Percentiles rank a stretch among this genome's conserved stretches.
Conservation (phyloP, 2,113 vertebrate species). For the Marmota monax region DNA sequence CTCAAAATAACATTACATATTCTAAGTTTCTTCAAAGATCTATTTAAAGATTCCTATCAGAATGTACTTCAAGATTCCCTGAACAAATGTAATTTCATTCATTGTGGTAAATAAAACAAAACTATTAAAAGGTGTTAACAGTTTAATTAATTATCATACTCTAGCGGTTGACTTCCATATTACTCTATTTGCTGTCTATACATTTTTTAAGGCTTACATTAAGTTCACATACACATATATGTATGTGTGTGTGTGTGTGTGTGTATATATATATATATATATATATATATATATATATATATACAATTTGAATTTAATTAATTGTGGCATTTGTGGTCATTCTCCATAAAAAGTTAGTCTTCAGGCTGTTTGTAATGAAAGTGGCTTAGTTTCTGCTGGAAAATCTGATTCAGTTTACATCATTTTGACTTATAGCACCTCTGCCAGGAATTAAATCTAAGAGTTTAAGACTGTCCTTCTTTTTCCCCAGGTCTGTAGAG, state of each 20-base stretch:
- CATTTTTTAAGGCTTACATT: neutral
- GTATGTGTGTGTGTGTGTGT: too few relatives aligned
- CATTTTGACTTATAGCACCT: slow-evolving; percentile 21
- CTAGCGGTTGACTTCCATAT: neutral
- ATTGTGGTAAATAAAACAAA: neutral
- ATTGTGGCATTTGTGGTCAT: neutral
- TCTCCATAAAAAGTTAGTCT: slow-evolving; percentile 35
- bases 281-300: neutral
- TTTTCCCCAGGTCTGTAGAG: slow-evolving; percentile 56
- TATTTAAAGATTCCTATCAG: neutral
- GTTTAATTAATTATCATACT: neutral
- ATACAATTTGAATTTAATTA: neutral
- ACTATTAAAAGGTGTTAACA: neutral
- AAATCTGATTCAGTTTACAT: slow-evolving; percentile 71
- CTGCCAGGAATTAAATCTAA: slow-evolving; percentile 55
- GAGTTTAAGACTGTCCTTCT: neutral
- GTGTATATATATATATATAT: too few relatives aligned
- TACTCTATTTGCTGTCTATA: neutral
- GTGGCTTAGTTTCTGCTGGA: slow-evolving; percentile 46
- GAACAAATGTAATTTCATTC: neutral
- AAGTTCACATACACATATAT: neutral
- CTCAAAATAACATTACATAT: neutral
- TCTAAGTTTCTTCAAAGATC: neutral
- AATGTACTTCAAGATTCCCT: neutral
- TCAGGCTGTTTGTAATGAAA: neutral